Evolutionary conservation across 2,113 vertebrate species (phyloP).

Genomic region (Malurus elegans): DNA sequence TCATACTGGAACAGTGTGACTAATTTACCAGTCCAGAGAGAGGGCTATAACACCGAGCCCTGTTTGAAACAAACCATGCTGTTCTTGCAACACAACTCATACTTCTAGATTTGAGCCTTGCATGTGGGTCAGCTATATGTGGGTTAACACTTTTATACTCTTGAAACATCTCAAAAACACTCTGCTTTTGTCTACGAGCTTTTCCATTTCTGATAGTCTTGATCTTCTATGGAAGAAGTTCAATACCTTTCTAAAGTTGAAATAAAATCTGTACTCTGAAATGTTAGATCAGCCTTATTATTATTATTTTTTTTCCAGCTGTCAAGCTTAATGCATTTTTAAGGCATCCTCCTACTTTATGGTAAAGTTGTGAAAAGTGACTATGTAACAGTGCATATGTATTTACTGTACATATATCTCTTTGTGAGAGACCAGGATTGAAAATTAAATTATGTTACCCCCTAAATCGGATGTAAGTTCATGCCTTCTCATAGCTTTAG

Average conservation of each 20-base stretch:
- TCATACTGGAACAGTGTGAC: neutral
- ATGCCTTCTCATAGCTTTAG: neutral
- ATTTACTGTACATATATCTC: neutral
- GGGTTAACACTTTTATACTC: neutral
- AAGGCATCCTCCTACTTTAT: constrained; percentile 10
- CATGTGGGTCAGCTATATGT: neutral
- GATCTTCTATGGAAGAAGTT: neutral
- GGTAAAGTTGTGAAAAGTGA: neutral
- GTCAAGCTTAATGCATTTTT: constrained; percentile 8
- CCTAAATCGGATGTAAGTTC: neutral
- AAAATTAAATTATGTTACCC: neutral
- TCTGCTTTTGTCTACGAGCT: neutral
- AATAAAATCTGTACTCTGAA: constrained; percentile 6
- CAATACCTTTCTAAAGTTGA: neutral
- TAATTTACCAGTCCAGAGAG: neutral
- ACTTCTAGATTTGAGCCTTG: neutral
- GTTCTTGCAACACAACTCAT: neutral
- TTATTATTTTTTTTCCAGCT: neutral
- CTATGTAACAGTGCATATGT: neutral
- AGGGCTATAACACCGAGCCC: fast-evolving
- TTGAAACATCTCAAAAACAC: neutral
- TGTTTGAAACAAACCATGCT: neutral
- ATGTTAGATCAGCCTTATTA: neutral
- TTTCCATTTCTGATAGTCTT: neutral
- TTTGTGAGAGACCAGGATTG: neutral